Base-by-base conservation (phyloP, 2,113 vertebrate genomes). In the Dicentrarchus labrax region DNA sequence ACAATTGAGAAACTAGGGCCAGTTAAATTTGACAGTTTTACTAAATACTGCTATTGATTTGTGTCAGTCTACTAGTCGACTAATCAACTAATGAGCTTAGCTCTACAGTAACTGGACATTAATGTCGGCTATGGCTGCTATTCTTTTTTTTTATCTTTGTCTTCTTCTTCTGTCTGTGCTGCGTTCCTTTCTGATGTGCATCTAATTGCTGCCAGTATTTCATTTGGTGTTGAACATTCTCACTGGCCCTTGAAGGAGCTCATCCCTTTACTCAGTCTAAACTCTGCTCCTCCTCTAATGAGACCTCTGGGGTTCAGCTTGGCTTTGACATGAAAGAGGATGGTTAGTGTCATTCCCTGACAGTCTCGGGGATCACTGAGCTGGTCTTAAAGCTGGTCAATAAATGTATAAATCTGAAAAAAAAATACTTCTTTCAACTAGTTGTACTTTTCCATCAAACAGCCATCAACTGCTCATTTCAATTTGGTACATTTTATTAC, bases 241-340 rank as follows among this genome's bases (percentile, higher is more conserved):
- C 85, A 82, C 82, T 91, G 91, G 89, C 39, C 90, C 88, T 87
- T 90, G 86, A 91, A 91, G 86, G 87, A 91, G 78, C 84, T 57
- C 22, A 69, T 62, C 76, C 62, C 24, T 86, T 83, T 77, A 72
- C 86, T 72, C 71, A 76, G 83, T 72, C 80, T 78, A 87, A 88
- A 61, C 79, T 76, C 82, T 86, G 54, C 86, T 86, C 78, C 79
- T 86, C 76, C 78, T 87, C 83, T 93, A 94, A 94, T 90, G 92
- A 93, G 91, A 83, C 93, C 93, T 87, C 85, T 53, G 93, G 91
- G 92, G 85, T 82, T 94, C 72, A 82, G 24, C 82, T 78, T 9
- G 74, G 88, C 76, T 86, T 80, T 78, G 86, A 92, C 82, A 86
- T 84, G 51, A 88, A 88, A 88, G 75, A 72, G 69, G 75, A 64